Conservation (phyloP, 2,113 vertebrate genomes). For the Elanoides forficatus region DNA sequence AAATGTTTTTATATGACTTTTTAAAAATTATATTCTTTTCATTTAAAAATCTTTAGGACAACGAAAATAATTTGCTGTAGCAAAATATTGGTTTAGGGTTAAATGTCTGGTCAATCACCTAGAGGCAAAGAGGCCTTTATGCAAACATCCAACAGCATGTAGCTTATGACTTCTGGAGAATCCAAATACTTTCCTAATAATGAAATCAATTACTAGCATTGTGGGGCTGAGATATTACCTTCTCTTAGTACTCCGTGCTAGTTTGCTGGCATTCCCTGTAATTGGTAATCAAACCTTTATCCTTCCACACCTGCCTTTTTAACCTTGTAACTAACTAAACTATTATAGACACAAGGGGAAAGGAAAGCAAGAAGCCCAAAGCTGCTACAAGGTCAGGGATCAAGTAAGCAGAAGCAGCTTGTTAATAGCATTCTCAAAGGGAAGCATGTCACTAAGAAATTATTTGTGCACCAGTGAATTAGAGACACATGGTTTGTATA, state of each 20-base stretch:
- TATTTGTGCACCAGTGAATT: not conserved
- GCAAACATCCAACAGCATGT: not conserved
- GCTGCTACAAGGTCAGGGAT: not conserved
- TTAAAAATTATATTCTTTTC: not conserved
- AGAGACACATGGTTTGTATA: not conserved
- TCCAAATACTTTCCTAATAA: not conserved
- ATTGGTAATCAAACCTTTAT: not conserved
- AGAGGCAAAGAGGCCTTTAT: not conserved
- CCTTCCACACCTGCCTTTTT: not conserved
- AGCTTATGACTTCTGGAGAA: not conserved
- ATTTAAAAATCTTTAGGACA: not conserved
- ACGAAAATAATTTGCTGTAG: not conserved
- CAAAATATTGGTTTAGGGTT: not conserved
- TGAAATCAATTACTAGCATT: not conserved
- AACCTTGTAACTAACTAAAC: not conserved
- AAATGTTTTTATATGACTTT: not conserved
- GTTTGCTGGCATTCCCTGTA: not conserved
- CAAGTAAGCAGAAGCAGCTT: slow-evolving; percentile 1
- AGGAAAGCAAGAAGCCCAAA: not conserved
- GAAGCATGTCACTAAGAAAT: not conserved
- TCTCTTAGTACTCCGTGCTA: not conserved
- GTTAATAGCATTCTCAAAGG: slow-evolving; percentile 10
- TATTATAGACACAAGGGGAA: not conserved
- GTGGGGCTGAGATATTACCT: not conserved
- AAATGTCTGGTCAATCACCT: not conserved